A percentile compares a stretch with the other conserved stretches of the same genome.
Conservation (phyloP, 2,888 invertebrate species). For the Macrosoma leucophasiata region DNA sequence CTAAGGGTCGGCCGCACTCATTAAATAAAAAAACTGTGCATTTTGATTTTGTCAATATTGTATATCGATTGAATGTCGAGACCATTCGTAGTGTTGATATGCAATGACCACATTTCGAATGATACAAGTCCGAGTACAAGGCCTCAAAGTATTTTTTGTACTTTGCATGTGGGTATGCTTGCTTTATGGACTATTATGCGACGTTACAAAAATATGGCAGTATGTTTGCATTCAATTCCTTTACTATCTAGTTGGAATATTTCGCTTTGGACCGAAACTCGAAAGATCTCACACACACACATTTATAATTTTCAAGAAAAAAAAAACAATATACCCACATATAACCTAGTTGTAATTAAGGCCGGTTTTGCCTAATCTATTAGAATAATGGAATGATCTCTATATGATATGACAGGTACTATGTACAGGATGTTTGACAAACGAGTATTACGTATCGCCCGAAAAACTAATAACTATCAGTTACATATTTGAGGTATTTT, state of each 20-base stretch:
- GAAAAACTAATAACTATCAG: slow-evolving; percentile 40
- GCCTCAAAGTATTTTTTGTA: slow-evolving; percentile 34
- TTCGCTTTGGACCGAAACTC: slow-evolving; percentile 34
- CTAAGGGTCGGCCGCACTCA: too few species aligned
- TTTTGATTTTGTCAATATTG: too few species aligned
- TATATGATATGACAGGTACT: slow-evolving; percentile 38
- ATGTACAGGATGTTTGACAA: slow-evolving; percentile 68
- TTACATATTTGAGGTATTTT: slow-evolving; percentile 33
- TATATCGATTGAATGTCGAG: too few species aligned
- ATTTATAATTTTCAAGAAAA: too few species aligned
- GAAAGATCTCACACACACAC: slow-evolving; percentile 24
- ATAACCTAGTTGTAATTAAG: slow-evolving; percentile 55
- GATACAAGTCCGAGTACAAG: too few species aligned
- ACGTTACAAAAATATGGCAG: slow-evolving; percentile 65
- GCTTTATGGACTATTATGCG: slow-evolving; percentile 36
- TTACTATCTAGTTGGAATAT: slow-evolving; percentile 37
- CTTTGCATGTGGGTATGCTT: slow-evolving; percentile 38
- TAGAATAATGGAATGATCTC: slow-evolving; percentile 48
- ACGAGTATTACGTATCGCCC: slow-evolving; percentile 31
- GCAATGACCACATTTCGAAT: too few species aligned
- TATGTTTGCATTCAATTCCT: slow-evolving; percentile 70
- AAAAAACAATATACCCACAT: slow-evolving; percentile 37
- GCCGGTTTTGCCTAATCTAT: slow-evolving; percentile 70
- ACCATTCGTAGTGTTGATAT: too few species aligned
- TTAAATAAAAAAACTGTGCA: too few species aligned